Evolutionary conservation across 2,888 invertebrate genomes (phyloP), one percentile per base, ranked within the genome.

Genomic region (Troides helena): DNA sequence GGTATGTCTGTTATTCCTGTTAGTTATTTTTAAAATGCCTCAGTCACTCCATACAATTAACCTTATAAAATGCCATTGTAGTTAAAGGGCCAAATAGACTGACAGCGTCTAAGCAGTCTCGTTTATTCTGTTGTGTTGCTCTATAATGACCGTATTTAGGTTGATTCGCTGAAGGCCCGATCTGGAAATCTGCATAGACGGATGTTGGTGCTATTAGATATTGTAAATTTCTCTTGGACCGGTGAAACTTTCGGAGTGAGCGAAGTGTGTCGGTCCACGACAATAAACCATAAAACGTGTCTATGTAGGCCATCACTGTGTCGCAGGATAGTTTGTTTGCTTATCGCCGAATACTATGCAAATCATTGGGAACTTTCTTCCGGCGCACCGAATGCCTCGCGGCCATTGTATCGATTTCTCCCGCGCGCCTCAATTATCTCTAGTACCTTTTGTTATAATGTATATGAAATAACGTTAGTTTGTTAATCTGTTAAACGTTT

Each of bases 141-240:
- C 85, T 85, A 84, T 87, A 82, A 78, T 76, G 80, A 77, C 80
- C 81, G 74, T 87, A 90, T 90, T 89, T 90, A 87, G 90, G 88
- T 88, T 88, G 85, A 84, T 81, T 83, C 79, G 80, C 81, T 85
- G 85, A 84, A 88, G 86, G 86, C 83, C 87, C 84, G 89, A 87
- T 90, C 90, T 90, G 90, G 89, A 89, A 91, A 91, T 91, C 90
- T 90, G 90, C 91, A 90, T 91, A 90, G 89, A 90, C 90, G 91
- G 91, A 91, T 90, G 90, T 89, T 75, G 84, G 87, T 83, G 87
- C 86, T 87, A 88, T 89, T 90, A 90, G 87, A 89, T 88, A 88
- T 88, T 87, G 89, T 88, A 84, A 85, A 86, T 91, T 91, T 92
- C 92, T 91, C 90, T 87, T 23, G 63, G 67, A 86, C 85, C 80